These are phyloP conservation scores for Merops nubicus DNA, from an alignment of 2,113 vertebrate genomes.

Conservation along the genomic window DNA sequence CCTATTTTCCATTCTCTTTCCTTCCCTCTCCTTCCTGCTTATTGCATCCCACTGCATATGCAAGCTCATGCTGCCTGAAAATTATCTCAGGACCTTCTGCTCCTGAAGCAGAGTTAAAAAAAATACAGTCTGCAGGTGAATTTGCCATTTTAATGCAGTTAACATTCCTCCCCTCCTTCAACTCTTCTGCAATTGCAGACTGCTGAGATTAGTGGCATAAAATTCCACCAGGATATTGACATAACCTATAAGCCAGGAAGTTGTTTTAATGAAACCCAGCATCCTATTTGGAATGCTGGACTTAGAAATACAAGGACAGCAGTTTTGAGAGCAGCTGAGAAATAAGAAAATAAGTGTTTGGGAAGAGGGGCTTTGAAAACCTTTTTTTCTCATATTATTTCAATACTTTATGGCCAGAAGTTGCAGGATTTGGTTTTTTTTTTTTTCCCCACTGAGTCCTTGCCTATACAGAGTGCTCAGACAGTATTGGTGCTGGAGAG, in stretches of 20 bases:
- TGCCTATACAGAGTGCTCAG: not conserved
- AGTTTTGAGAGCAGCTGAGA: constrained; percentile 41
- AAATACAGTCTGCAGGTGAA: constrained; percentile 29
- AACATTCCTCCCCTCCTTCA: not conserved
- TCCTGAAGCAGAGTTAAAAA: constrained; percentile 14
- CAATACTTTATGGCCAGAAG: not conserved
- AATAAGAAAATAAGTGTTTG: constrained; percentile 30
- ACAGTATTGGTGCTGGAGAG: not conserved
- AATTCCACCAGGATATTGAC: constrained; percentile 60
- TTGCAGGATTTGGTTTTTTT: not conserved
- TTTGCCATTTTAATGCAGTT: constrained; percentile 45
- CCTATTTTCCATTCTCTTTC: not conserved
- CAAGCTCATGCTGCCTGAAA: not conserved
- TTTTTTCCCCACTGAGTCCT: not conserved
- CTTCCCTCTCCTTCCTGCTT: not conserved
- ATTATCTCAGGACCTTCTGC: not conserved
- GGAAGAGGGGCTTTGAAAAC: not conserved
- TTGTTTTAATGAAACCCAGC: constrained; percentile 65
- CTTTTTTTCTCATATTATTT: not conserved
- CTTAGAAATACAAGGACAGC: constrained; percentile 56
- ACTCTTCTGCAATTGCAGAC: not conserved
- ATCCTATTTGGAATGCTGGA: constrained; percentile 41
- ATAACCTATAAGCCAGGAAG: constrained; percentile 53
- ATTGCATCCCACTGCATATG: not conserved
- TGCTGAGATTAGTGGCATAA: constrained; percentile 59